A percentile compares a stretch with the other conserved stretches of the same genome.
Conservation (phyloP, 2,888 invertebrate species). For the Cephus runcator region DNA sequence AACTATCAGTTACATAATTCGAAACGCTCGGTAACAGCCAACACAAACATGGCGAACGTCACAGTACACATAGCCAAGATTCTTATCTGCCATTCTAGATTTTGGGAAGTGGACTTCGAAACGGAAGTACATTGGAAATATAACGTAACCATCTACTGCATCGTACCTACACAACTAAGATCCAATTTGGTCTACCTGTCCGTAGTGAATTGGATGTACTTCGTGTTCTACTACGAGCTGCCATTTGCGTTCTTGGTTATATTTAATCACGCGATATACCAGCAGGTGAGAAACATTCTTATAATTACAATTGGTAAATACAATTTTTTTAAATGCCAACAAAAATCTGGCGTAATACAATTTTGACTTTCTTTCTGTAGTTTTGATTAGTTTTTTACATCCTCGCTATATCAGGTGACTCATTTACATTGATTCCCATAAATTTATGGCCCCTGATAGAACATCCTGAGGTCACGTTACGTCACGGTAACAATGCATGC, state of each 20-base stretch:
- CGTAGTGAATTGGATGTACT: slow-evolving; percentile 92
- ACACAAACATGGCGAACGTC: neutral
- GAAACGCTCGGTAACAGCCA: no score
- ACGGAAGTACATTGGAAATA: slow-evolving; percentile 62
- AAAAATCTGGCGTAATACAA: no score
- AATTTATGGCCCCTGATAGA: no score
- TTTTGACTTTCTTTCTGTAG: no score
- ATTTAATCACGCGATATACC: slow-evolving; percentile 91
- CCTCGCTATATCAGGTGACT: no score
- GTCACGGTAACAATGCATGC: no score
- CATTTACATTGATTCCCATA: no score
- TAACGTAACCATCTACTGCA: slow-evolving; percentile 76
- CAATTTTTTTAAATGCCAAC: no score
- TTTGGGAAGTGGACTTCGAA: slow-evolving; percentile 75
- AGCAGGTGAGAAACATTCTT: slow-evolving; percentile 72
- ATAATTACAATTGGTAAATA: no score
- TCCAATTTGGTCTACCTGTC: slow-evolving; percentile 80
- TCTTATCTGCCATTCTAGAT: slow-evolving; percentile 60
- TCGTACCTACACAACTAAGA: slow-evolving; percentile 76
- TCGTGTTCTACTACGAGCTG: slow-evolving; percentile 92
- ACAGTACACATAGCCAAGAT: neutral
- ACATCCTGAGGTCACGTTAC: no score
- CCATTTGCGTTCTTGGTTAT: slow-evolving; percentile 90
- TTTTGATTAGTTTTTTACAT: no score
- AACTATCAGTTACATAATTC: no score